Evolutionary conservation across 2,113 vertebrate genomes (phyloP).

Genomic region (Grammomys surdaster): DNA sequence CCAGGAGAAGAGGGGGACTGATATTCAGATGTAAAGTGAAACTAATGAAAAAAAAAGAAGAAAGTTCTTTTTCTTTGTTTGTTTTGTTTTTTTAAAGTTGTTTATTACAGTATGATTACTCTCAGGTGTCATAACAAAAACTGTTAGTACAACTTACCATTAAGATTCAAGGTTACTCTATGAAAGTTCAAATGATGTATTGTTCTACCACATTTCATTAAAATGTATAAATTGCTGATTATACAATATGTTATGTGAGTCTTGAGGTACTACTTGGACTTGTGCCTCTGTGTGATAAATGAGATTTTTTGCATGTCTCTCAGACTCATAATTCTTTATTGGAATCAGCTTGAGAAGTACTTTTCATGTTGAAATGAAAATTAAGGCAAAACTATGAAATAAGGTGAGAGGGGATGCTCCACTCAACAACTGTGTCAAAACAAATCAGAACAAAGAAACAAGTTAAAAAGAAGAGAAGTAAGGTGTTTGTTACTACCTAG

Average conservation of each 20-base stretch:
- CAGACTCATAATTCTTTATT: background rate
- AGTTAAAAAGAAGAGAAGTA: background rate
- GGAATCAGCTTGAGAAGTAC: background rate
- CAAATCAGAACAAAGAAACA: background rate
- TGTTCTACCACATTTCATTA: background rate
- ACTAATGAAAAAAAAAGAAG: too few relatives aligned
- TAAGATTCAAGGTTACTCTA: background rate
- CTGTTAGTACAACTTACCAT: background rate
- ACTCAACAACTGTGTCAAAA: background rate
- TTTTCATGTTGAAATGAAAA: background rate
- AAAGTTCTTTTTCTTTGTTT: too few relatives aligned
- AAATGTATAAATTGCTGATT: background rate
- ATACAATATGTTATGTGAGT: background rate
- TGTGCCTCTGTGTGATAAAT: background rate
- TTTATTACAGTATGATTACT: background rate
- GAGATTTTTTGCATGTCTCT: background rate
- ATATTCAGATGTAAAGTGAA: too few relatives aligned
- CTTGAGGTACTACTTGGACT: background rate
- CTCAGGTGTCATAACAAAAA: background rate
- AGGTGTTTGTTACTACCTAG: accelerated
- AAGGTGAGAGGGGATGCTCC: background rate
- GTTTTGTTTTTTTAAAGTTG: too few relatives aligned
- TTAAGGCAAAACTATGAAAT: background rate
- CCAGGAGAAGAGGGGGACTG: too few relatives aligned
- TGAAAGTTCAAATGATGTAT: background rate